Percentiles rank a stretch among this genome's conserved stretches.
Evolutionary conservation across 2,797 vertebrate genomes (phyloP).

Genomic region (Falco columbarius): DNA sequence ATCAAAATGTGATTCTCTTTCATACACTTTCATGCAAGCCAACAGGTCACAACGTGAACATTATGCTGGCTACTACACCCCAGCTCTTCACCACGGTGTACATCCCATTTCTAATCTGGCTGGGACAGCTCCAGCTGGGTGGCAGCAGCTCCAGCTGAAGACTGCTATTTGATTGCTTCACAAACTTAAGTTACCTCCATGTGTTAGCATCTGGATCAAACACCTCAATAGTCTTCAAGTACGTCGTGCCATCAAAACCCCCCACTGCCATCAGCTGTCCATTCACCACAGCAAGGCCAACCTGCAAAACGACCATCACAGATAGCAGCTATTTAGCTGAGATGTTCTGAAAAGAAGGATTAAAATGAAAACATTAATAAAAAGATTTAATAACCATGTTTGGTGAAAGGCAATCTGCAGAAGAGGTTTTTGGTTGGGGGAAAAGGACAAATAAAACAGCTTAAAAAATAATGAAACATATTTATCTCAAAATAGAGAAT

Average conservation of each 20-base stretch:
- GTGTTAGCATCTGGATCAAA: slow-evolving; percentile 99
- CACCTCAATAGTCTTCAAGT: slow-evolving; percentile 99
- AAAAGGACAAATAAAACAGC: neutral
- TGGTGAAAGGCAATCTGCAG: neutral
- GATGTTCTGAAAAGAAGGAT: neutral
- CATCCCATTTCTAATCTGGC: neutral
- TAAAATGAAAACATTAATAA: neutral
- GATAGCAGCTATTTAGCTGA: neutral
- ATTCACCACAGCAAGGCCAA: slow-evolving; percentile 96
- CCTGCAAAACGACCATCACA: slow-evolving; percentile 77
- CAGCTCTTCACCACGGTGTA: neutral
- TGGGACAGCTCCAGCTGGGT: neutral
- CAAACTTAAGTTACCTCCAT: slow-evolving; percentile 86
- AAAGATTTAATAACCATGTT: neutral
- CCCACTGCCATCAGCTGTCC: slow-evolving; percentile 99
- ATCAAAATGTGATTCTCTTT: neutral
- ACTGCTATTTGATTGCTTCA: neutral
- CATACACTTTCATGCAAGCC: neutral
- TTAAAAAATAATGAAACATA: neutral
- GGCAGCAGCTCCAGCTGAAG: neutral
- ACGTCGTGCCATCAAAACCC: slow-evolving; percentile 97
- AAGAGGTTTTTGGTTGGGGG: neutral
- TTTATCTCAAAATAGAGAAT: neutral
- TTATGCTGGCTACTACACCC: neutral
- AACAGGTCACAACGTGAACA: neutral